These are phyloP conservation scores for Sicus ferrugineus DNA, from an alignment of 2,888 invertebrate genomes.

Conservation along the genomic window DNA sequence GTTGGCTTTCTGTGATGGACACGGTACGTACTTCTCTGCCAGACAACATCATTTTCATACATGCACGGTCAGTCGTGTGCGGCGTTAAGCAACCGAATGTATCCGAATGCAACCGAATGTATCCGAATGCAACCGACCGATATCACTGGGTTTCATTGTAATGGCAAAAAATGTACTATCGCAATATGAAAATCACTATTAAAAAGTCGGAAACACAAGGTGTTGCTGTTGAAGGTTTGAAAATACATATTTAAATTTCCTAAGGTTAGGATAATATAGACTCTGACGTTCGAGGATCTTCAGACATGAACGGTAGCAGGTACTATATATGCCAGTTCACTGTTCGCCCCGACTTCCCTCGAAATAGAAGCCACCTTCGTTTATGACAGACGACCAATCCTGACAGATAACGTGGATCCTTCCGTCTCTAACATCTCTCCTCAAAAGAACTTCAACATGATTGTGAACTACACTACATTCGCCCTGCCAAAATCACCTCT, in stretches of 20 bases:
- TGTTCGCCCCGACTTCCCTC: too few relatives aligned
- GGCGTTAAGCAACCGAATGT: constrained; percentile 65
- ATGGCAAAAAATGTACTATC: constrained; percentile 28
- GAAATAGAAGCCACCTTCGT: too few relatives aligned
- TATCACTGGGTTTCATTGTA: constrained; percentile 50
- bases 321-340: too few relatives aligned
- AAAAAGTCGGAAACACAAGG: constrained; percentile 39
- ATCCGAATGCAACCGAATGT: constrained; percentile 65
- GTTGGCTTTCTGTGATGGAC: constrained; percentile 22
- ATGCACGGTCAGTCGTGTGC: constrained; percentile 66
- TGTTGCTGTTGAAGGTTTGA: constrained; percentile 16
- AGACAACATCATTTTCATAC: constrained; percentile 23
- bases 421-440: too few relatives aligned
- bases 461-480: too few relatives aligned
- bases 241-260: not conserved
- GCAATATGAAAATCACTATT: constrained; percentile 4
- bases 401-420: too few relatives aligned
- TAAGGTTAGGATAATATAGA: not conserved
- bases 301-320: too few relatives aligned
- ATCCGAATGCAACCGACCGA: constrained; percentile 64
- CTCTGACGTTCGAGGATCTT: too few relatives aligned
- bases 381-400: too few relatives aligned
- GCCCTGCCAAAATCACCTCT: too few relatives aligned
- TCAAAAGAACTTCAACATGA: too few relatives aligned
- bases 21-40: constrained; percentile 23